phyloP scores from a whole-genome alignment of 2,888 invertebrate genomes.

The Dione vanillae region DNA sequence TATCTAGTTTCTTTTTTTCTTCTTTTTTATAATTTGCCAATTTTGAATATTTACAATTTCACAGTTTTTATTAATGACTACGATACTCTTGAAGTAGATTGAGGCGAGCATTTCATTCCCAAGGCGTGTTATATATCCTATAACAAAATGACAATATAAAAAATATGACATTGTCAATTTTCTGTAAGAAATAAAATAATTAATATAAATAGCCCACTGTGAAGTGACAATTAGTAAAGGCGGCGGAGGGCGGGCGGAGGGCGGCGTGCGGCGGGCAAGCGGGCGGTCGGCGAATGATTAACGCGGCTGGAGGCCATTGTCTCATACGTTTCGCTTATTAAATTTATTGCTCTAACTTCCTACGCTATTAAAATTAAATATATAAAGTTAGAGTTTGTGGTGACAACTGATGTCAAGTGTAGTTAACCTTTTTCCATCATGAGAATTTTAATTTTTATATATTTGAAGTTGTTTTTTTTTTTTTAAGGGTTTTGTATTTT shows the following conservation, averaged over 20 bases:
- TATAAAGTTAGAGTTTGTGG: conserved; percentile 5
- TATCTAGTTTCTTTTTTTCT: no score
- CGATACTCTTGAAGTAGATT: no score
- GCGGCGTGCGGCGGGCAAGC: conserved; percentile 29
- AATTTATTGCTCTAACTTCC: conserved; percentile 26
- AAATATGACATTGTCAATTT: neutral
- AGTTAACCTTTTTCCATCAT: conserved; percentile 1
- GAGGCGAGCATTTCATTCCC: no score
- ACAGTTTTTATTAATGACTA: no score
- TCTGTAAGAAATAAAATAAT: conserved; percentile 13
- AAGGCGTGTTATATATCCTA: no score
- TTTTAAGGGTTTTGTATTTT: no score
- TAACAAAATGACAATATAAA: neutral
- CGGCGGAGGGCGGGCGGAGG: conserved; percentile 37
- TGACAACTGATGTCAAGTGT: neutral
- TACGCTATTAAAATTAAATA: conserved; percentile 3
- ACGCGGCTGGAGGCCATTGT: conserved; percentile 37
- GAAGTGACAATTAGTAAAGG: conserved; percentile 37
- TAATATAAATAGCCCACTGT: conserved; percentile 27
- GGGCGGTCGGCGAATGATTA: conserved; percentile 41
- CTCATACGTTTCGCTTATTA: conserved; percentile 35
- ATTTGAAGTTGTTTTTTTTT: neutral
- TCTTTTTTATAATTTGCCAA: no score
- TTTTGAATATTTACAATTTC: no score
- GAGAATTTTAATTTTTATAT: neutral